Evolutionary conservation across 1,140 invertebrate genomes (phyloP).

Genomic region (Brachionus manjavacas): DNA sequence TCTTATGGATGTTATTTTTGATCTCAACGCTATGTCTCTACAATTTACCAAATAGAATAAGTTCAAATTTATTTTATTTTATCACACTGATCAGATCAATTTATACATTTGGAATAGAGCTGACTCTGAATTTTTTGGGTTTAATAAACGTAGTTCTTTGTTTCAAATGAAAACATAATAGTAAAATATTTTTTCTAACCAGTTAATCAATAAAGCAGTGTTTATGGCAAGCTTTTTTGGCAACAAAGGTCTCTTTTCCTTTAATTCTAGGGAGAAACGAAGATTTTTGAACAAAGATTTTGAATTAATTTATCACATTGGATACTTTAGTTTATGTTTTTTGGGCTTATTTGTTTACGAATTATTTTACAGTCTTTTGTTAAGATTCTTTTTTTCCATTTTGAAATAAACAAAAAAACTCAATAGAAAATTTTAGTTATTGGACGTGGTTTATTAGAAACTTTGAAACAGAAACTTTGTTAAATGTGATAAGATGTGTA

Average conservation of each 20-base stretch:
- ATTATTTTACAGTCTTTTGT: conserved; percentile 92
- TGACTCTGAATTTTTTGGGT: conserved; percentile 76
- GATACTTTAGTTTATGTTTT: conserved; percentile 83
- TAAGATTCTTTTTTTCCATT: conserved; percentile 61
- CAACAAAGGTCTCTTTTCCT: conserved; percentile 85
- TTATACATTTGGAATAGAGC: conserved; percentile 80
- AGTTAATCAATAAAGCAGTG: conserved; percentile 85
- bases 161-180: background rate
- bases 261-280: conserved; percentile 74
- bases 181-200: background rate
- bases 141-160: conserved; percentile 69
- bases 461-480: conserved; percentile 90
- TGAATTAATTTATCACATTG: conserved; percentile 85
- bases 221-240: conserved; percentile 96
- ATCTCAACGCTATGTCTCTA: conserved; percentile 62
- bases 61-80: conserved; percentile 63
- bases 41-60: background rate
- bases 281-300: conserved; percentile 85
- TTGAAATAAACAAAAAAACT: conserved; percentile 33
- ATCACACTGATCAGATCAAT: conserved; percentile 78
- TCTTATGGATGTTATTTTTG: conserved; percentile 75
- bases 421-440: conserved; percentile 61
- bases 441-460: conserved; percentile 96
- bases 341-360: conserved; percentile 87
- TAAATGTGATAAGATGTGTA: conserved; percentile 91